Percentiles rank a stretch among this genome's conserved stretches.
Evolutionary conservation across 2,888 invertebrate species (phyloP).

Genomic region (Odontocerum albicorne): DNA sequence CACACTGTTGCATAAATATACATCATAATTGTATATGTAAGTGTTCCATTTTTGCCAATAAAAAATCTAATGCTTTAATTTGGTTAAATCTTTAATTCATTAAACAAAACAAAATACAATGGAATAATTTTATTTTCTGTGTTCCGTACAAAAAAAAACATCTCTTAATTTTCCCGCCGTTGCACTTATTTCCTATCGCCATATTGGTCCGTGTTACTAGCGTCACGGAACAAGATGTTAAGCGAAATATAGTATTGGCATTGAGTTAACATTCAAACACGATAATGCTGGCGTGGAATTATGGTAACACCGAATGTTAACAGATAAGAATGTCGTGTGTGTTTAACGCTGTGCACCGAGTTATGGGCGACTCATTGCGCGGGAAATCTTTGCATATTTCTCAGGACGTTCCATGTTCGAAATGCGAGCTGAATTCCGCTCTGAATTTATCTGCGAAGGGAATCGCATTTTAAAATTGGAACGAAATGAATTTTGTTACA

Average conservation of each 20-base stretch:
- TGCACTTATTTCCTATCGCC: neutral
- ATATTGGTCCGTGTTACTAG: neutral
- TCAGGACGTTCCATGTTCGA: conserved; percentile 8
- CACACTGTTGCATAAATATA: too few relatives aligned
- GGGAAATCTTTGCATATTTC: conserved; percentile 15
- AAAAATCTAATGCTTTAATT: too few relatives aligned
- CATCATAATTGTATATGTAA: too few relatives aligned
- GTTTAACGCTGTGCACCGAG: conserved; percentile 8
- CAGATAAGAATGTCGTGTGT: conserved; percentile 25
- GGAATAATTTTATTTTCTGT: neutral
- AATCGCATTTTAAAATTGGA: too few relatives aligned
- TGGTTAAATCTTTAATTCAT: neutral
- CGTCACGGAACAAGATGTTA: conserved; percentile 7
- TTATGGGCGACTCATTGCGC: conserved; percentile 9
- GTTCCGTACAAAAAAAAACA: neutral
- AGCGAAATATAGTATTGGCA: conserved; percentile 15
- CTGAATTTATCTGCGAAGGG: neutral
- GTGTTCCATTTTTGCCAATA: too few relatives aligned
- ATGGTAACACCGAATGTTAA: conserved; percentile 16
- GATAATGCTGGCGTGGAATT: conserved; percentile 24
- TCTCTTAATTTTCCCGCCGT: neutral
- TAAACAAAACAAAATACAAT: neutral
- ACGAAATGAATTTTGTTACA: too few relatives aligned
- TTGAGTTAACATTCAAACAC: conserved; percentile 12
- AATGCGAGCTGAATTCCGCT: conserved; percentile 10